phyloP scores from a whole-genome alignment of 2,888 invertebrate species.

The Myopa testacea region DNA sequence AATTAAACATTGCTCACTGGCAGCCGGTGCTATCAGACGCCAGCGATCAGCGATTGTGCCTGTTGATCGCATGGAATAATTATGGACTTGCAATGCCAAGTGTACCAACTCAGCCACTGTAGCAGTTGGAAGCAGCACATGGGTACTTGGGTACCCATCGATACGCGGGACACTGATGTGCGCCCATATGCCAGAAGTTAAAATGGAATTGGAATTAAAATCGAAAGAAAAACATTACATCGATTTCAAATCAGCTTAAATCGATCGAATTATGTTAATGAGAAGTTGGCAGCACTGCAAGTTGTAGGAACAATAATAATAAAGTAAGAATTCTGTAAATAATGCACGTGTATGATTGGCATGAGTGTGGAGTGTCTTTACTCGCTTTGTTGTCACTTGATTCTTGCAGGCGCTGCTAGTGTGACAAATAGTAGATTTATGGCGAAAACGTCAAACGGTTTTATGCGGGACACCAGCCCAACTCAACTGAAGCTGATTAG shows the following conservation, averaged over 20 bases:
- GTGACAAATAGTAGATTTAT: neutral
- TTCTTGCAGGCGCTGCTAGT: neutral
- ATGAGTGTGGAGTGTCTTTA: conserved; percentile 27
- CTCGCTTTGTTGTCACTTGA: neutral
- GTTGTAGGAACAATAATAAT: conserved; percentile 40
- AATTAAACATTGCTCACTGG: conserved; percentile 28
- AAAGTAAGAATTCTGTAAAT: conserved; percentile 41
- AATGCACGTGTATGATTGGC: conserved; percentile 29
- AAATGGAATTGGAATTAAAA: conserved; percentile 11
- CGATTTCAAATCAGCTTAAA: conserved; percentile 34
- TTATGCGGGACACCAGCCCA: neutral
- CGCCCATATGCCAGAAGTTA: neutral
- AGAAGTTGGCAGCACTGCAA: conserved; percentile 7
- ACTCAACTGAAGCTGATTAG: neutral
- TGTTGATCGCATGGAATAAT: conserved; percentile 37
- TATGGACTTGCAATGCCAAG: conserved; percentile 30
- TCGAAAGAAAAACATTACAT: conserved; percentile 12
- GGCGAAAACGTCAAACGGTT: neutral
- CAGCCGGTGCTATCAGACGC: conserved; percentile 29
- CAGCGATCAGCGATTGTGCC: conserved; percentile 33
- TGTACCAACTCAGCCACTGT: conserved; percentile 5
- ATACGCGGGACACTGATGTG: neutral
- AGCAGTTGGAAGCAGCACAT: neutral
- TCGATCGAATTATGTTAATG: conserved; percentile 36
- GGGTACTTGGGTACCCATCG: neutral